Percentiles rank a stretch among this genome's conserved stretches.
Conservation (phyloP, 2,888 invertebrate genomes). For the Asteroscopus sphinx region DNA sequence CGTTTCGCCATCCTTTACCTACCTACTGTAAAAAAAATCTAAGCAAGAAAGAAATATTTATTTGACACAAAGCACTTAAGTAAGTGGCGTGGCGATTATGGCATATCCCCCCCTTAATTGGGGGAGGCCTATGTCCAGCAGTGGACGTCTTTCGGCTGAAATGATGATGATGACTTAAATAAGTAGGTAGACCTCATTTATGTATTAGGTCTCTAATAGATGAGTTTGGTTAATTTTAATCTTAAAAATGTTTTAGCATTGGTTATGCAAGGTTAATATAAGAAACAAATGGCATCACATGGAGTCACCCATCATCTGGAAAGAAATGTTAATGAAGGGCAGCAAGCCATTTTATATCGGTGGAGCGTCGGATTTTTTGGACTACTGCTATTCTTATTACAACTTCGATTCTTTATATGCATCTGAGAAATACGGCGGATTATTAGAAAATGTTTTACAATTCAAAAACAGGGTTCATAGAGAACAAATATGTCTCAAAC, state of each 20-base stretch:
- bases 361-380: conserved; percentile 90
- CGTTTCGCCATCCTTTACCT: too few relatives aligned
- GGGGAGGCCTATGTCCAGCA: too few relatives aligned
- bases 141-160: too few relatives aligned
- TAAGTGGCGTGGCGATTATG: too few relatives aligned
- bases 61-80: too few relatives aligned
- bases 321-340: conserved; percentile 88
- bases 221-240: not conserved
- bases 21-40: too few relatives aligned
- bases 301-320: conserved; percentile 90
- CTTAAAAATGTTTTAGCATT: conserved; percentile 71
- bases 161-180: too few relatives aligned
- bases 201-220: too few relatives aligned
- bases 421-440: conserved; percentile 69
- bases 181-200: too few relatives aligned
- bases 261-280: conserved; percentile 85
- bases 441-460: conserved; percentile 71
- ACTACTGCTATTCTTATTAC: conserved; percentile 91
- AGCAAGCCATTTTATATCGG: conserved; percentile 90
- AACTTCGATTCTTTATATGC: conserved; percentile 76
- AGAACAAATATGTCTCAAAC: conserved; percentile 37
- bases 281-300: conserved; percentile 89
- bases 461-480: conserved; percentile 66
- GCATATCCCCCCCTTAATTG: too few relatives aligned
- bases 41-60: too few relatives aligned